These are phyloP conservation scores for Hedychridium roseum DNA, from an alignment of 2,888 invertebrate genomes.

Conservation along the genomic window DNA sequence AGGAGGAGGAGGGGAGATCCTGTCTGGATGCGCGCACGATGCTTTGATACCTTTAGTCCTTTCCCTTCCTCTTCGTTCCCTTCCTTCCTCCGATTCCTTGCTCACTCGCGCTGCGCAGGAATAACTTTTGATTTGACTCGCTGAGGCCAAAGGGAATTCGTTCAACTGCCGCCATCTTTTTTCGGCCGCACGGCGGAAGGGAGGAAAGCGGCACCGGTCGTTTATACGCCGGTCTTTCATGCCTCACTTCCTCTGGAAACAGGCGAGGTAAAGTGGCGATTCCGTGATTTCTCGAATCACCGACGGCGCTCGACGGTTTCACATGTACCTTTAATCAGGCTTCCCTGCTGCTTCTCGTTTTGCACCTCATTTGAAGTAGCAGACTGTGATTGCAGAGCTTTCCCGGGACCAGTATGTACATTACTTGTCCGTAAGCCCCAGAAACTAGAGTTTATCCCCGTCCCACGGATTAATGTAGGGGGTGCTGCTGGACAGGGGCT, in stretches of 20 bases:
- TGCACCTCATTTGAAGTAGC: neutral
- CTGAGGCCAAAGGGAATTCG: constrained; percentile 18
- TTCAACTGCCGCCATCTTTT: constrained; percentile 10
- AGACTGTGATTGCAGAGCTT: no score
- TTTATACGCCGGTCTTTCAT: neutral
- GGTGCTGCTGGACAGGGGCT: no score
- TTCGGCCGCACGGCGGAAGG: no score
- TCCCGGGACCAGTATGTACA: no score
- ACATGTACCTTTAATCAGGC: neutral
- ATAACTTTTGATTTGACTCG: constrained; percentile 33
- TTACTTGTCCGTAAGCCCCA: no score
- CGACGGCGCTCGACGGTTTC: neutral
- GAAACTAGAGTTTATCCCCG: no score
- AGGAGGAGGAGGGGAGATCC: constrained; percentile 4
- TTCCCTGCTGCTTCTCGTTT: neutral
- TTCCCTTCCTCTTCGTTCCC: constrained; percentile 14
- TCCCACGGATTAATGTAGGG: no score
- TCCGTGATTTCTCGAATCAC: neutral
- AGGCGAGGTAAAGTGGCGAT: neutral
- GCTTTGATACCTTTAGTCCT: constrained; percentile 14
- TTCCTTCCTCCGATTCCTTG: no score
- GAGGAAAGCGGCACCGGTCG: no score
- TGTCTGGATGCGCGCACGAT: constrained; percentile 16
- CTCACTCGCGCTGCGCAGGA: constrained; percentile 12
- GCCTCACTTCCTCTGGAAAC: neutral